Evolutionary conservation across 2,797 vertebrate species (phyloP).

Genomic region (Myripristis jacobus): DNA sequence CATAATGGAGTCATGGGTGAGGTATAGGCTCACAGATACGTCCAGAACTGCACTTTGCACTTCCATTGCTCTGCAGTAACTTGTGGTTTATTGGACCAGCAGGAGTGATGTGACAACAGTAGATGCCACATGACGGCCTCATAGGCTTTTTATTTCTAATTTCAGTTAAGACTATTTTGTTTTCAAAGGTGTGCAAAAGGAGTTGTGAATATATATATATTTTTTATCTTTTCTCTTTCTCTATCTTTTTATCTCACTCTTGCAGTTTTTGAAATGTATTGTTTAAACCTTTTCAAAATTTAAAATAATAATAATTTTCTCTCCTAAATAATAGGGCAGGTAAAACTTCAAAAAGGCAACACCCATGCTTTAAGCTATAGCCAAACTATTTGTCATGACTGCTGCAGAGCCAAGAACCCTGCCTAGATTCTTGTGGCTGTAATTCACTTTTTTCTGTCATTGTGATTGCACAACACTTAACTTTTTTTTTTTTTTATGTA

Average conservation of each 20-base stretch:
- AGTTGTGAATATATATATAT: background rate
- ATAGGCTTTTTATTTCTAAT: background rate
- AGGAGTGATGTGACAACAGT: background rate
- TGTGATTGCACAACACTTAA: too few relatives aligned
- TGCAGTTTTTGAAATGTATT: background rate
- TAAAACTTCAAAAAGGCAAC: constrained; percentile 41
- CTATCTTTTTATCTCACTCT: background rate
- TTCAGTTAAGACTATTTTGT: background rate
- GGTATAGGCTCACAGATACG: background rate
- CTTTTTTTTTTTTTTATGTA: too few relatives aligned
- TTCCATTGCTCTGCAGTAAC: background rate
- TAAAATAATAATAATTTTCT: too few relatives aligned
- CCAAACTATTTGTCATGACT: constrained; percentile 12
- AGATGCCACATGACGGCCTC: background rate
- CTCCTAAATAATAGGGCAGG: background rate
- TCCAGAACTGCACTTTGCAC: constrained; percentile 35
- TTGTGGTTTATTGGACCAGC: background rate
- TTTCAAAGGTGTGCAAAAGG: background rate
- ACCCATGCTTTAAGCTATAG: constrained; percentile 11
- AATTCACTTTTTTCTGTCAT: background rate
- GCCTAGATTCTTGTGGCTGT: too few relatives aligned
- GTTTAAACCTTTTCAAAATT: too few relatives aligned
- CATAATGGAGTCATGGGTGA: constrained; percentile 13
- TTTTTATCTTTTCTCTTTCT: too few relatives aligned
- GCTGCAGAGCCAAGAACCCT: constrained; percentile 40